Evolutionary conservation across 2,113 vertebrate genomes (phyloP), one percentile per base, ranked within the genome.

Genomic region (Hystrix cristata): DNA sequence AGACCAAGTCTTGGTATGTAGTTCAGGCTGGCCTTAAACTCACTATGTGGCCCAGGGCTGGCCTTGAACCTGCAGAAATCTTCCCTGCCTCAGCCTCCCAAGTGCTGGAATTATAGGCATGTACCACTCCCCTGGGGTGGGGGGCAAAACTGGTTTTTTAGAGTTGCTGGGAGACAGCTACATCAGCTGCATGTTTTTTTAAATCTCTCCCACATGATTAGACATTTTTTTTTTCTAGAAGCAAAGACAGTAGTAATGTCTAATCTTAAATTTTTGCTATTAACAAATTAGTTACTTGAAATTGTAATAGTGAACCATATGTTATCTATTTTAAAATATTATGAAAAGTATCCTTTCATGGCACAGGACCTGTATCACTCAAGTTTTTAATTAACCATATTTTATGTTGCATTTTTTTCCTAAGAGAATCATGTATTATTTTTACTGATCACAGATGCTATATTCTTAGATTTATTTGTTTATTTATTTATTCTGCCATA

Each of bases 311-410:
- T 67, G 31, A 89, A 69, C 6, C 76, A 1, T 78, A 85, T 90
- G 16, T 93, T 87, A 23, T 80, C 31, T 90, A 53, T 93, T 93
- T 91, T 80, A 79, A 85, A 90, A 69, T 81, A 71, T 64, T 94
- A 46, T 48, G n/a, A 59, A 92, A 86, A 87, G n/a, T 31, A 82
- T 87, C 2, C 23, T 97, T 92, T 97, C 23, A 78, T 80, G 60
- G 34, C 43, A 71, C 23, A 95, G 43, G n/a, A 69, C 16, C 76
- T 92, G 57, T 38, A 86, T 74, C n/a, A 95, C 67, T 90, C 23
- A 69, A 13, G 13, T 86, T 95, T 92, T 87, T 87, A 84, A 91
- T 84, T 78, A 93, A 74, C 10, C 29, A 29, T 38, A 69, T 91
- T 95, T 91, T 79, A 91, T 48, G 46, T 90, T 71, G 7, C 7